Evolutionary conservation across 2,113 vertebrate genomes (phyloP).

Genomic region (Leptodactylus fuscus): DNA sequence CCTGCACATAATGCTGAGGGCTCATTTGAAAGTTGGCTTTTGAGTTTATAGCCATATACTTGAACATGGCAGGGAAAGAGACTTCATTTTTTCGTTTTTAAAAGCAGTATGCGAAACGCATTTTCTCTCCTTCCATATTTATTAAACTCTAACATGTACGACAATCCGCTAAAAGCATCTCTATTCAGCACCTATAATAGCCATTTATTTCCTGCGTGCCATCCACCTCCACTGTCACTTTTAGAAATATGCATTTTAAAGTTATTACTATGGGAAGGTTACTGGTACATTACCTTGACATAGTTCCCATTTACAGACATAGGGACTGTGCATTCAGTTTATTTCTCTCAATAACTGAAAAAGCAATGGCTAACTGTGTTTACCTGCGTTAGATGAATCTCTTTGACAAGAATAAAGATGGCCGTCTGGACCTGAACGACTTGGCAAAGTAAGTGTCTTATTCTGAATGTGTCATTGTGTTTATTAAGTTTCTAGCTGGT

Average conservation of each 20-base stretch:
- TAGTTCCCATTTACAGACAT: background rate
- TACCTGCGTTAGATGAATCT: conserved; percentile 89
- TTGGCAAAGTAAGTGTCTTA: conserved; percentile 85
- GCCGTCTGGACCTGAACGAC: conserved; percentile 91
- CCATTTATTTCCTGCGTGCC: background rate
- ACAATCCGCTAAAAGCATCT: background rate
- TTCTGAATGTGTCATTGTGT: background rate
- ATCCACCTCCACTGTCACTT: background rate
- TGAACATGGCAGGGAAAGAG: background rate
- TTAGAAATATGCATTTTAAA: background rate
- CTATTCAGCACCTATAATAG: background rate
- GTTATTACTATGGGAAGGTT: background rate
- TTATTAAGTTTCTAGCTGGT: background rate
- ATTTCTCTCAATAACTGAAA: background rate
- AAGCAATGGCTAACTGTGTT: background rate
- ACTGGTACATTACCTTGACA: background rate
- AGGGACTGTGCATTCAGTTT: background rate
- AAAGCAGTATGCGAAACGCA: background rate
- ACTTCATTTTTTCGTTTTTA: background rate
- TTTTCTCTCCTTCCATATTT: background rate
- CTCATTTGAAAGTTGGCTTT: no score
- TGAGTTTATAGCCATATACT: no score
- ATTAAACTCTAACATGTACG: background rate
- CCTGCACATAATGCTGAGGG: no score
- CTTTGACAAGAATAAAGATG: conserved; percentile 96